Evolutionary conservation across 2,888 invertebrate species (phyloP), one percentile per base, ranked within the genome.

Genomic region (Dioctria rufipes): DNA sequence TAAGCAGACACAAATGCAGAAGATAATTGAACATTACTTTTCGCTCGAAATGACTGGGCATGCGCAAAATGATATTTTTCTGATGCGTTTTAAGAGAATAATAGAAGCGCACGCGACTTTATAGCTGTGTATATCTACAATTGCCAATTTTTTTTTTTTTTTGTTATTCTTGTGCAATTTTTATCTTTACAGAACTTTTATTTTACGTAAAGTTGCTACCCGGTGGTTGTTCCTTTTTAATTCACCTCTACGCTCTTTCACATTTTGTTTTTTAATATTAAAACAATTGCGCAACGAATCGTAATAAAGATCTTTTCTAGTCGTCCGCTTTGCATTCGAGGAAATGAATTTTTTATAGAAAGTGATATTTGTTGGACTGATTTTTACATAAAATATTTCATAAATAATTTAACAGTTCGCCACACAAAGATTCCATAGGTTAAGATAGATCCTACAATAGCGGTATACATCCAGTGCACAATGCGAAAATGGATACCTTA

Each of bases 231-330:
- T 60, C n/a, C 8, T 8, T 3, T 25, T 42, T 13, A n/a, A 4
- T 37, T 51, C 71, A 25, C 25, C 42, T 39, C 39, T n/a, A 11
- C 46, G n/a, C 60, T 13, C 4, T 40, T 42, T 75, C n/a, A 9
- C 42, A 49, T 40, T 60, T 25, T 42, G 2, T 25, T 25, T 25
- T 25, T 2, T 1, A 2, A 25, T 42, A 75, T 42, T 39, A 42
- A 25, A 60, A 39, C 13, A 6, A 75, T 75, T 75, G 73, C 60
- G 43, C 73, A 75, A 75, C 73, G 73, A 75, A 8, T 60, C 43
- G 60, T 75, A 75, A 42, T 13, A 58, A 13, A 25, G n/a, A 66
- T 66, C 46, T n/a, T 42, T 13, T 75, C 25, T 75, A 75, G 60
- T 11, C 54, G 54, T n/a, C 11, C 0, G 39, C 3, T 58, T 42